These are phyloP conservation scores for Melitaea athalia DNA, from an alignment of 2,888 invertebrate genomes.

Conservation along the genomic window DNA sequence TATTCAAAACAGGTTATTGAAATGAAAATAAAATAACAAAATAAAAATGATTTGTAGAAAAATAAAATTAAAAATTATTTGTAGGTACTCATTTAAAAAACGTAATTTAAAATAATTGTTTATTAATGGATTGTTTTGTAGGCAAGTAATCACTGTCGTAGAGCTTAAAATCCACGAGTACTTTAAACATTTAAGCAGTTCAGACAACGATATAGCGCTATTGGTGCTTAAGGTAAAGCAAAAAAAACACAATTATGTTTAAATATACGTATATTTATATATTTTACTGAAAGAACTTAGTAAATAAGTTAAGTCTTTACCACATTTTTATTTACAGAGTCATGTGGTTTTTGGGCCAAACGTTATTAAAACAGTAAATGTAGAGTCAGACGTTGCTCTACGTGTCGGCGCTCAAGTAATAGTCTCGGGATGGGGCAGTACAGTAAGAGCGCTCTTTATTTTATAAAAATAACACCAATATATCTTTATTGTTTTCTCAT, in stretches of 20 bases:
- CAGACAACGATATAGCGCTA: conserved; percentile 70
- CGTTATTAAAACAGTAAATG: conserved; percentile 55
- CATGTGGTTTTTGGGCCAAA: conserved; percentile 50
- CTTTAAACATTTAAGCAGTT: conserved; percentile 49
- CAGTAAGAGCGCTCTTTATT: conserved; percentile 42
- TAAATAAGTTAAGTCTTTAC: too few relatives aligned
- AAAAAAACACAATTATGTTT: background rate
- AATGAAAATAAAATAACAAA: too few relatives aligned
- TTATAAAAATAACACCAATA: too few relatives aligned
- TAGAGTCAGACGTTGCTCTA: conserved; percentile 52
- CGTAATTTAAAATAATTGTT: background rate
- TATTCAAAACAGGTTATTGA: too few relatives aligned
- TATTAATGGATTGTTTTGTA: conserved; percentile 44
- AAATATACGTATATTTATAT: background rate
- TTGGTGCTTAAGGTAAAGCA: conserved; percentile 55
- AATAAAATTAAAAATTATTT: too few relatives aligned
- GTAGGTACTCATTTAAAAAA: too few relatives aligned
- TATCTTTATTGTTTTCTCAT: too few relatives aligned
- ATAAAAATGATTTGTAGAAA: too few relatives aligned
- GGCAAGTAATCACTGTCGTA: conserved; percentile 57
- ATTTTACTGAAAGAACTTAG: too few relatives aligned
- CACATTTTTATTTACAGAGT: conserved; percentile 44
- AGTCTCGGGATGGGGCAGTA: conserved; percentile 61
- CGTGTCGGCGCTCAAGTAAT: conserved; percentile 44
- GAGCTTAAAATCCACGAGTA: conserved; percentile 68